Percentiles rank a stretch among this genome's conserved stretches.
Conservation (phyloP, 2,888 invertebrate species). For the Furcula furcula region DNA sequence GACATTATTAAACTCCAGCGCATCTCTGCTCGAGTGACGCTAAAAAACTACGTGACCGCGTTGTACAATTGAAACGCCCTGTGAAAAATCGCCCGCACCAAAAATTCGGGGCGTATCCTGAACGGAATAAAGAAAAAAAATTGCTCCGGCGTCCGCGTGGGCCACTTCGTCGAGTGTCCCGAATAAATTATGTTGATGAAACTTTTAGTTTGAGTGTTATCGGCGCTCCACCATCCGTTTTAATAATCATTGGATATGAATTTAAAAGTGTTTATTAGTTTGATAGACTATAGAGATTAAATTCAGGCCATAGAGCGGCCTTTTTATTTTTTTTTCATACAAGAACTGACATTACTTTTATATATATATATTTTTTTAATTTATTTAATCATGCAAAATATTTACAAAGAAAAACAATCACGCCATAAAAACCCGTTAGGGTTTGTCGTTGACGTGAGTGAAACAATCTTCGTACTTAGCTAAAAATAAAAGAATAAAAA, state of each 20-base stretch:
- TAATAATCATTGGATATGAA: slow-evolving; percentile 51
- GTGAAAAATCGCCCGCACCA: slow-evolving; percentile 60
- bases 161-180: slow-evolving; percentile 59
- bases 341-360: no score
- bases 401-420: no score
- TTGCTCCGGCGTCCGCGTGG: slow-evolving; percentile 45
- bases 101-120: slow-evolving; percentile 58
- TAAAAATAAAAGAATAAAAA: no score
- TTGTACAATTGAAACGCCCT: slow-evolving; percentile 59
- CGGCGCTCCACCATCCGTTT: slow-evolving; percentile 39
- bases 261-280: slow-evolving; percentile 18
- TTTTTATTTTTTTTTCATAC: no score
- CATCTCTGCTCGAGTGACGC: slow-evolving; percentile 66
- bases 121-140: slow-evolving; percentile 68
- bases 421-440: no score
- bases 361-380: no score
- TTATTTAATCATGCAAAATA: no score
- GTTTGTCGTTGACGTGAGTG: no score
- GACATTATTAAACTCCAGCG: slow-evolving; percentile 75
- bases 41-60: slow-evolving; percentile 73
- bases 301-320: no score
- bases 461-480: no score
- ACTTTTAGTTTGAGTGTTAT: slow-evolving; percentile 65
- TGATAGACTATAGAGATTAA: no score
- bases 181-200: slow-evolving; percentile 77